A percentile compares a stretch with the other conserved stretches of the same genome.
Conservation (phyloP, 1,140 invertebrate species). For the Monomorium pharaonis region DNA sequence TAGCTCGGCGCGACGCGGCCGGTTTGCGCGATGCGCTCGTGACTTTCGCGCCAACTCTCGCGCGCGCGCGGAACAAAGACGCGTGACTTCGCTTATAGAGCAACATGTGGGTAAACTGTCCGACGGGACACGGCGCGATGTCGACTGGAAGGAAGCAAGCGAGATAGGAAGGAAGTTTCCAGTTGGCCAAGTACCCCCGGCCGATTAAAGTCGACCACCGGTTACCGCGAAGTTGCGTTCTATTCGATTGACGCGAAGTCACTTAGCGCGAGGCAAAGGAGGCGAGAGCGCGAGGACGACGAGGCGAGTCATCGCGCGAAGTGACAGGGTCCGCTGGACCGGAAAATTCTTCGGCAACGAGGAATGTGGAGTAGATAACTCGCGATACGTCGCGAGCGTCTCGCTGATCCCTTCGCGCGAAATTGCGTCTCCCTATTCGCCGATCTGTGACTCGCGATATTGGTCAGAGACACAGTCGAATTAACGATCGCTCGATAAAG, state of each 20-base stretch:
- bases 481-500: neutral
- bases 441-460: constrained; percentile 2
- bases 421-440: constrained; percentile 26
- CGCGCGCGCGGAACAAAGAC: constrained; percentile 2
- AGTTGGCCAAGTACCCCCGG: constrained; percentile 17
- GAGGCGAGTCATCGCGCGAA: constrained; percentile 44
- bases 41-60: neutral
- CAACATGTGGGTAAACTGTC: neutral
- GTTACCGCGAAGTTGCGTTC: neutral
- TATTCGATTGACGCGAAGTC: constrained; percentile 16
- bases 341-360: constrained; percentile 45
- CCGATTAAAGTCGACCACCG: constrained; percentile 6
- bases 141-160: neutral
- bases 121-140: neutral
- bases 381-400: neutral
- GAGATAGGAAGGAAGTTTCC: constrained; percentile 20
- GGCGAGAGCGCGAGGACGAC: constrained; percentile 11
- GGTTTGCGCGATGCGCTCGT: neutral
- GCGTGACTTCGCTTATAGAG: constrained; percentile 22
- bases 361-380: constrained; percentile 27
- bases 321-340: constrained; percentile 51
- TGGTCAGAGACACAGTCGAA: neutral
- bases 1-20: neutral
- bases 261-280: constrained; percentile 35
- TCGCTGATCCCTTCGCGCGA: constrained; percentile 3